Base-by-base conservation (phyloP, 2,888 invertebrate genomes). In the Girardia tigrina region DNA sequence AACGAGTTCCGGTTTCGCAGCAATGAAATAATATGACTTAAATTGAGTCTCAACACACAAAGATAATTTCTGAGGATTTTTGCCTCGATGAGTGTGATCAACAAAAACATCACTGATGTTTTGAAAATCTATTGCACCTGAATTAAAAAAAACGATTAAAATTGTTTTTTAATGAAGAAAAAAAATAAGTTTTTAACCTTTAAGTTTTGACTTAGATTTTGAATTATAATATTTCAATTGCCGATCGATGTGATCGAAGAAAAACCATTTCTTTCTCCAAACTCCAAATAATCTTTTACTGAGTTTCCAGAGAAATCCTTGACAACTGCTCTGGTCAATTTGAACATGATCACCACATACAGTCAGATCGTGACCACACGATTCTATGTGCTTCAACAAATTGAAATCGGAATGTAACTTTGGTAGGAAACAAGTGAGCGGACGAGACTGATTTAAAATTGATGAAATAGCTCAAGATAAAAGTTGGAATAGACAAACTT, bases 351-450 rank as follows among this genome's bases (percentile, higher is more conserved):
- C 56, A 6, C 56, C 56, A 14, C 4, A 12, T 6, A 28, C 28
- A 8, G 28, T 42, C 23, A 56, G n/a, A 56, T 56, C 56, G 23
- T 56, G 56, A 2, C 56, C 56, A 56, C 56, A 56, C 4, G 56
- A 56, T n/a, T 56, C 56, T 12, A 56, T 56, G n/a, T 56, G 56
- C 56, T 56, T 56, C 56, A 56, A 56, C n/a, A 56, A 56, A 16
- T 56, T 56, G n/a, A 56, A 56, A 16, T 56, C 56, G 56, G 56
- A 56, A 56, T 56, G 56, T 23, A 56, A 56, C 74, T 78, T 86
- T n/a, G 56, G 56, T n/a, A 56, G n/a, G 23, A 56, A 56, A n/a
- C 56, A 56, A 4, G 56, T 56, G n/a, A 56, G n/a, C 23, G 56
- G 56, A 20, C 56, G n/a, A 6, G 56, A 56, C 56, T 56, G 23